Percentiles rank a stretch among this genome's conserved stretches.
Conservation (phyloP, 1,140 invertebrate genomes). For the roundworm (Caenorhabditis elegans) region WBcel235 BX284606.5:7058501-7059000, state of each 20-base stretch:
- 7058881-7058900: slow-evolving; percentile 65
- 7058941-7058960: slow-evolving; percentile 56
- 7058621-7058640: slow-evolving; percentile 10
- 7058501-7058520: slow-evolving; percentile 60
- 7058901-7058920: slow-evolving; percentile 64
- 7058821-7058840: slow-evolving; percentile 62
- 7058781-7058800: slow-evolving; percentile 58
- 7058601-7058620: background rate
- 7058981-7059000: slow-evolving; percentile 58
- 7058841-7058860: slow-evolving; percentile 63
- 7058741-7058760: background rate
- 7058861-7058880: slow-evolving; percentile 63
- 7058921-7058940: slow-evolving; percentile 63
- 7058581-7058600: slow-evolving; percentile 33
- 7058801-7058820: slow-evolving; percentile 52
- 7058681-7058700: slow-evolving; percentile 21
- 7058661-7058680: background rate
- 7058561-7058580: slow-evolving; percentile 14
- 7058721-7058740: background rate
- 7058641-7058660: slow-evolving; percentile 10
- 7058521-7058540: slow-evolving; percentile 59
- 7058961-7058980: background rate
- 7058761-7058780: slow-evolving; percentile 52
- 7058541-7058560: slow-evolving; percentile 41
- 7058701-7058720: slow-evolving; percentile 8